phyloP scores from a whole-genome alignment of 2,888 invertebrate species.

The Spatulosminthurus flaviceps region DNA sequence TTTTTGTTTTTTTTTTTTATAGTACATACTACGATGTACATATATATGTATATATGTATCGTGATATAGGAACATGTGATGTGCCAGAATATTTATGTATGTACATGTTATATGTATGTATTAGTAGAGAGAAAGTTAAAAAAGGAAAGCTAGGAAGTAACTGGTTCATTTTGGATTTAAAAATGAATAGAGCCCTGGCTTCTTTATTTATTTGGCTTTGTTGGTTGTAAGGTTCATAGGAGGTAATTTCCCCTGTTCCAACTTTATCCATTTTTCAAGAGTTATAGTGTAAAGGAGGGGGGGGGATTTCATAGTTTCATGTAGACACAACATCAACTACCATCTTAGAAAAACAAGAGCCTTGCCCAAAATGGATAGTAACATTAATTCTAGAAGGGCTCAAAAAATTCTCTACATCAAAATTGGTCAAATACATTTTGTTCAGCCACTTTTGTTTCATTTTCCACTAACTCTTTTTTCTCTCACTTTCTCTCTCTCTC shows the following conservation, averaged over 20 bases:
- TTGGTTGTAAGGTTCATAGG: not conserved
- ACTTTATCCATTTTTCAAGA: slow-evolving; percentile 41
- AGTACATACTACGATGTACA: too few relatives aligned
- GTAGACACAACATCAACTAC: not conserved
- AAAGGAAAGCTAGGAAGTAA: not conserved
- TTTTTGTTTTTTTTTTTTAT: too few relatives aligned
- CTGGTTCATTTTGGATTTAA: slow-evolving; percentile 26
- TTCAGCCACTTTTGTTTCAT: not conserved
- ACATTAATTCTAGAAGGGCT: not conserved
- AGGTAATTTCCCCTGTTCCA: slow-evolving; percentile 33
- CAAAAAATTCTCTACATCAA: slow-evolving; percentile 14
- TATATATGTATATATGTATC: too few relatives aligned
- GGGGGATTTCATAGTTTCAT: slow-evolving; percentile 13
- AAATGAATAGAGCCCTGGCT: slow-evolving; percentile 21
- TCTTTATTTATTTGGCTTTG: slow-evolving; percentile 18
- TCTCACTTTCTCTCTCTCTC: not conserved
- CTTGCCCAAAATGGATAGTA: slow-evolving; percentile 6
- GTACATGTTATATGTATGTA: not conserved
- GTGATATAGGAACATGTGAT: too few relatives aligned
- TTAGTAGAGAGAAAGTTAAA: not conserved
- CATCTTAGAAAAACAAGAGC: not conserved
- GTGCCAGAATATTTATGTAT: not conserved
- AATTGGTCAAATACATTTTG: slow-evolving; percentile 12
- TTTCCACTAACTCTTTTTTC: not conserved
- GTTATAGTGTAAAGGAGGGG: slow-evolving; percentile 9